These are phyloP conservation scores for Chromoteleia sp. DNA, from an alignment of 2,888 invertebrate genomes.

Conservation along the genomic window DNA sequence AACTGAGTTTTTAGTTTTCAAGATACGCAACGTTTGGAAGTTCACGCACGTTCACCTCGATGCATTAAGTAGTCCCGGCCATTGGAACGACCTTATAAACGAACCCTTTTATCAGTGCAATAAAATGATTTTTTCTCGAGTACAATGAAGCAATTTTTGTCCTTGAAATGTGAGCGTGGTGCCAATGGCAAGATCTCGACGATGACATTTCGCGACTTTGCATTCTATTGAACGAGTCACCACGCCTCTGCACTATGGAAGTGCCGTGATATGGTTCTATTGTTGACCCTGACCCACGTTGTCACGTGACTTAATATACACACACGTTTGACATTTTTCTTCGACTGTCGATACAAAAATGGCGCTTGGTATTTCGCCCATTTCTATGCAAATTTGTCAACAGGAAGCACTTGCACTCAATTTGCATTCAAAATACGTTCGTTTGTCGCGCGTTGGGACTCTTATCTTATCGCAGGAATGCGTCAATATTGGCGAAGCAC, in stretches of 20 bases:
- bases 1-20: too few species aligned
- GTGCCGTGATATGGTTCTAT: constrained; percentile 4
- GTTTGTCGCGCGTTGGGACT: constrained; percentile 18
- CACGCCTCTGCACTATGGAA: constrained; percentile 15
- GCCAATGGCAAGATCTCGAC: constrained; percentile 27
- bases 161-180: constrained; percentile 30
- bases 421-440: constrained; percentile 38
- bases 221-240: constrained; percentile 15
- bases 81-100: background rate
- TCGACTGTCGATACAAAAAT: background rate
- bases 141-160: constrained; percentile 22
- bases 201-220: constrained; percentile 30
- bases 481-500: constrained; percentile 43
- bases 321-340: too few species aligned
- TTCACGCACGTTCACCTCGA: too few species aligned
- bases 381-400: constrained; percentile 11
- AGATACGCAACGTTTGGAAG: too few species aligned
- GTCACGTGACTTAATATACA: constrained; percentile 7
- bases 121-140: background rate
- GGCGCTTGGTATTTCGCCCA: background rate
- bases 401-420: constrained; percentile 22
- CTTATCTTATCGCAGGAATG: constrained; percentile 51
- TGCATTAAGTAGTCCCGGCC: too few species aligned
- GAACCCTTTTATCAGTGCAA: background rate
- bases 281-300: constrained; percentile 27